Evolutionary conservation across 2,888 invertebrate species (phyloP).

Genomic region (Nemoura dubitans): DNA sequence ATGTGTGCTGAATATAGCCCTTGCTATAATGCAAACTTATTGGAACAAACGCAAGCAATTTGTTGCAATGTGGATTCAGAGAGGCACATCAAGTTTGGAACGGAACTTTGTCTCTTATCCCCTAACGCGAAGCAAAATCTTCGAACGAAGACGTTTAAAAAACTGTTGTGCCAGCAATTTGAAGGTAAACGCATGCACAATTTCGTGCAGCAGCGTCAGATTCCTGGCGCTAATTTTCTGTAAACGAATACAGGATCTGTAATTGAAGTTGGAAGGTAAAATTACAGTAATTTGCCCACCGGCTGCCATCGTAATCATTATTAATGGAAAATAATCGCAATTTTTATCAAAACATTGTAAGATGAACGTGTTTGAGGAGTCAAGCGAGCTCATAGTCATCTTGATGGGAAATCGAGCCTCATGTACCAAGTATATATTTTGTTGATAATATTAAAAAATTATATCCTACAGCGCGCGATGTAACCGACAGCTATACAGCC

Average conservation of each 20-base stretch:
- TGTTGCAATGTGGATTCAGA: too few species aligned
- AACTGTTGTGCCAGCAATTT: constrained; percentile 14
- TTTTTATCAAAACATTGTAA: constrained; percentile 28
- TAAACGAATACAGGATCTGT: constrained; percentile 9
- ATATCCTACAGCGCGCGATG: background rate
- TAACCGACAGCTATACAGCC: background rate
- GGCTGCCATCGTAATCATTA: constrained; percentile 20
- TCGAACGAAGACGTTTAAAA: background rate
- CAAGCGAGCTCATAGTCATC: background rate
- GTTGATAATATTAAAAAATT: constrained; percentile 3
- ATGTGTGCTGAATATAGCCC: too few species aligned
- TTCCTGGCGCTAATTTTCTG: background rate
- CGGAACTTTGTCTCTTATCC: too few species aligned
- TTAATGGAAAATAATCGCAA: constrained; percentile 34
- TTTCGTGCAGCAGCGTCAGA: constrained; percentile 1
- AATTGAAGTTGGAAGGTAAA: constrained; percentile 28
- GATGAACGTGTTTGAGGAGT: constrained; percentile 3
- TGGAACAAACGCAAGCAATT: too few species aligned
- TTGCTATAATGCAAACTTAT: too few species aligned
- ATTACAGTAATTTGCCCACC: constrained; percentile 20
- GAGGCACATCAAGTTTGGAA: too few species aligned
- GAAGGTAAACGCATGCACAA: background rate
- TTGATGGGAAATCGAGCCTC: background rate
- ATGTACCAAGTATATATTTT: background rate
- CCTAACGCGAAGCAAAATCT: background rate